These are phyloP conservation scores for Leptopilina drosophilae DNA, from an alignment of 2,888 invertebrate species.

Conservation along the genomic window DNA sequence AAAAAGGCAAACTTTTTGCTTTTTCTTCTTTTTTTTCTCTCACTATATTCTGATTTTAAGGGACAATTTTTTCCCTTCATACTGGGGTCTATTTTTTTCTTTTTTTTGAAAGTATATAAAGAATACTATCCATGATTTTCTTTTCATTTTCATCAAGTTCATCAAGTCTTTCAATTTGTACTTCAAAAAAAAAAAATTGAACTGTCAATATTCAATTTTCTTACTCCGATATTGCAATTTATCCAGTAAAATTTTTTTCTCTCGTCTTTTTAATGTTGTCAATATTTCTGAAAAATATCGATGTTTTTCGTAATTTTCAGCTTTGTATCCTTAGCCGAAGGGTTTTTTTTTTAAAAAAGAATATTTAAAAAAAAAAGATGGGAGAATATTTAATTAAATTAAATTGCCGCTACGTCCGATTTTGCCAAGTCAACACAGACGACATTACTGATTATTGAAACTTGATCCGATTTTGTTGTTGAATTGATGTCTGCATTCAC, in stretches of 20 bases:
- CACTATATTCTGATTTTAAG: slow-evolving; percentile 3
- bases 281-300: not conserved
- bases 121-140: not conserved
- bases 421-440: slow-evolving; percentile 77
- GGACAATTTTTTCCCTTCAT: slow-evolving; percentile 1
- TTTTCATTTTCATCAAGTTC: no score
- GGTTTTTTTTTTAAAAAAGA: not conserved
- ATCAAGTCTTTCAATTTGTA: not conserved
- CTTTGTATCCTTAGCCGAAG: not conserved
- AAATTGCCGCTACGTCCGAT: slow-evolving; percentile 55
- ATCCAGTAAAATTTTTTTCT: not conserved
- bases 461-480: slow-evolving; percentile 59
- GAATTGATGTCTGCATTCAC: slow-evolving; percentile 73
- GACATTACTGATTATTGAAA: slow-evolving; percentile 79
- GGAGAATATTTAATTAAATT: slow-evolving; percentile 30
- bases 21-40: not conserved
- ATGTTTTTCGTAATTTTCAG: not conserved
- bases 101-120: not conserved
- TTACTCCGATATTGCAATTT: not conserved
- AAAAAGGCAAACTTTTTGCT: not conserved
- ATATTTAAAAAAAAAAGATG: slow-evolving; percentile 27
- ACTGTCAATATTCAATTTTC: not conserved
- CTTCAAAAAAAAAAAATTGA: not conserved
- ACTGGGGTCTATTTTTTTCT: no score
- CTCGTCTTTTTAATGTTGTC: slow-evolving; percentile 7